Base-by-base conservation (phyloP, 2,797 vertebrate species). In the Rhinophrynus dorsalis region DNA sequence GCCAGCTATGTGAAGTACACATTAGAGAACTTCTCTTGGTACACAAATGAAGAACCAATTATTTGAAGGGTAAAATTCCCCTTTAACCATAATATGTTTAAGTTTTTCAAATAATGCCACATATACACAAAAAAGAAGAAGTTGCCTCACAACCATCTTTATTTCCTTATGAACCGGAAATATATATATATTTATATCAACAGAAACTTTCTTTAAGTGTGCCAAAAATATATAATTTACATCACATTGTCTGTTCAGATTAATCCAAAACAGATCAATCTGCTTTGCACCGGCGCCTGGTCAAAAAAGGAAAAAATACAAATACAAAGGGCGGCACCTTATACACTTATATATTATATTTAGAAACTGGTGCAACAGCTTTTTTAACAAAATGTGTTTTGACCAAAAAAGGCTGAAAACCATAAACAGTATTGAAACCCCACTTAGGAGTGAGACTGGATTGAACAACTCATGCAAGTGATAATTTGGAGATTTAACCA, bases 191-290 rank as follows among this genome's bases (percentile, higher is more conserved):
- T 50, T 1, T 51, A 38, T 51, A 54, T 35, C n/a, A 61, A 11
- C 68, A 9, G 23, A 7, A 65, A n/a, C 45, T 58, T 40, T 48
- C 48, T 51, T 68, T 21, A 33, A 51, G 44, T 64, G 59, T 74
- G 42, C 47, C 59, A 74, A 55, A 61, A 64, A 56, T 75, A 68
- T 58, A 63, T 68, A 68, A 68, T 56, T 58, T 68, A 63, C 26
- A 38, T 47, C 21, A 58, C 35, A 52, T 64, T 52, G 13, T 62
- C 44, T 50, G 17, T 45, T 54, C 50, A 23, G 37, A 35, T 27
- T 15, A 44, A 61, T 38, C 27, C 67, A 60, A 37, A 44, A 37
- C 38, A 44, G 35, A 21, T 10, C 15, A 44, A 23, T 32, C 35
- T n/a, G 51, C n/a, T 21, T 37, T 15, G 10, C 44, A 11, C 40